Base-by-base conservation (phyloP, 1,140 invertebrate species). In the Bathynomus jamesi region DNA sequence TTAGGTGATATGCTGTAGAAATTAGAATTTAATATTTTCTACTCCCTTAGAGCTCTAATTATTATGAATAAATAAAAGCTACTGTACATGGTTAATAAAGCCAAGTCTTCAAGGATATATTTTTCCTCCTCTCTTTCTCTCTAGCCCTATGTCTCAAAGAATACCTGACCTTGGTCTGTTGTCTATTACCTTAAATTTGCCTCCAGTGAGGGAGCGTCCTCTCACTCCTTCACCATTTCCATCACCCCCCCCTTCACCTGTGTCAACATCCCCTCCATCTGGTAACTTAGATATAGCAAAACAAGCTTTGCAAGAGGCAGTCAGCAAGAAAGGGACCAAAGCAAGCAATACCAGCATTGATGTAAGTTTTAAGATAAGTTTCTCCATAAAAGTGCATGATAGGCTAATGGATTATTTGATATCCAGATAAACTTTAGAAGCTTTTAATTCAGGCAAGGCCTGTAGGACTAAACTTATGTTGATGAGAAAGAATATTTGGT, bases 201-300 rank as follows among this genome's bases (percentile, higher is more conserved):
- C 40, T 53, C 40, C 40, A 53, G 40, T 53, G 21, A 21, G 11
- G 2, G 40, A 53, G 21, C 40, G 40, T 53, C 40, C 40, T 17
- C 21, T 53, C 13, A 53, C 40, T 5, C 40, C 40, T 53, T 53
- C 40, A 53, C 61, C 71, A n/a, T 13, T 75, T 65, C 73, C 73
- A 13, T 72, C 76, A 5, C 75, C 75, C 21, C 70, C 71, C 25
- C 74, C 71, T 30, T 76, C 75, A 13, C 71, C 75, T 27, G 70
- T 71, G 31, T 62, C 70, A 7, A 67, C 65, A 11, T 63, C 46
- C 13, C 68, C 69, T 31, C 69, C 70, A 25, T 76, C 71, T 31
- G 75, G 75, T 2, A 63, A 70, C n/a, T 40, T 76, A 11, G 53
- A 71, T 32, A 71, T 69, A 31, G 65, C 75, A 8, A 76, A 76